phyloP scores from a whole-genome alignment of 2,113 vertebrate genomes.

The Diglossa brunneiventris region DNA sequence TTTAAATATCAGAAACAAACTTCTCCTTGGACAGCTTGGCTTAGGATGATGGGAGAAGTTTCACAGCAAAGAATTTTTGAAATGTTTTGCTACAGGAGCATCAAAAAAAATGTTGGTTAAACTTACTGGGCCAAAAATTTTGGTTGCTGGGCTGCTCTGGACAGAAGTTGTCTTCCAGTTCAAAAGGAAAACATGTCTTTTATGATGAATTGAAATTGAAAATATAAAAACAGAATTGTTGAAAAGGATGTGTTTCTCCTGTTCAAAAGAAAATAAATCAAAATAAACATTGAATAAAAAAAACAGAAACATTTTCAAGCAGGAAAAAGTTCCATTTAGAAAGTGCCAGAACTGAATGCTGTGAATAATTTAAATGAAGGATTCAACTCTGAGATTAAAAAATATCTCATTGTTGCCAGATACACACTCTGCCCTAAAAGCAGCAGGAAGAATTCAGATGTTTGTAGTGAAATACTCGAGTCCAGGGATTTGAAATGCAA shows the following conservation, averaged over 20 bases:
- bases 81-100: not conserved
- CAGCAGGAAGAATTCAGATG: not conserved
- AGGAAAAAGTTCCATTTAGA: not conserved
- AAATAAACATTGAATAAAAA: not conserved
- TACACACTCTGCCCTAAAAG: not conserved
- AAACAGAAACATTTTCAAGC: not conserved
- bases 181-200: not conserved
- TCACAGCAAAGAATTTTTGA: not conserved
- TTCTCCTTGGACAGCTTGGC: not conserved
- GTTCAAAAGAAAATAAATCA: not conserved
- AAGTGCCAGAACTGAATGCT: not conserved
- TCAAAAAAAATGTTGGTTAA: not conserved
- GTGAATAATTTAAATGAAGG: constrained; percentile 5
- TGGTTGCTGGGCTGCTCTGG: not conserved
- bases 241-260: not conserved
- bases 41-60: not conserved
- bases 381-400: not conserved
- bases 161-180: not conserved
- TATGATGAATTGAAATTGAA: not conserved
- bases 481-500: not conserved
- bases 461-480: not conserved
- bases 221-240: not conserved
- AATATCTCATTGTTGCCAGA: not conserved
- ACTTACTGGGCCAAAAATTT: not conserved
- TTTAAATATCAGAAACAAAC: not conserved